Conservation (phyloP, 2,888 invertebrate species). For the Caradrina clavipalpis region DNA sequence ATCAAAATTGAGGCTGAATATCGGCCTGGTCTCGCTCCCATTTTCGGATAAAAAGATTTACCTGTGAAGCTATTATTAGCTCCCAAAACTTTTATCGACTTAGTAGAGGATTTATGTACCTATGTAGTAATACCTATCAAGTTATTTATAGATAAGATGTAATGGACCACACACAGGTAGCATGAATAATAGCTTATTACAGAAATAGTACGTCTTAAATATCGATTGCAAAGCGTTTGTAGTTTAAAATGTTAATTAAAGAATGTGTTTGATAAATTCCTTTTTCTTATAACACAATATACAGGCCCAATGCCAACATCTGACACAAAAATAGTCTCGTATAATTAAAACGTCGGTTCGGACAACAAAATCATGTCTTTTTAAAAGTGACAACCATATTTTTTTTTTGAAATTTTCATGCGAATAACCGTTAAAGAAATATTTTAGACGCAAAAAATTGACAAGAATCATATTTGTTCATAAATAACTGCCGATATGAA, state of each 20-base stretch:
- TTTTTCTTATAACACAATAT: slow-evolving; percentile 63
- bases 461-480: slow-evolving; percentile 31
- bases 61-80: slow-evolving; percentile 44
- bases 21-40: not conserved
- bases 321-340: slow-evolving; percentile 43
- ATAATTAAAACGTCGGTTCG: slow-evolving; percentile 56
- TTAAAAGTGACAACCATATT: slow-evolving; percentile 19
- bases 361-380: slow-evolving; percentile 30
- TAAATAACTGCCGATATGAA: slow-evolving; percentile 35
- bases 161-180: slow-evolving; percentile 56
- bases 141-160: slow-evolving; percentile 28
- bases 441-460: slow-evolving; percentile 27
- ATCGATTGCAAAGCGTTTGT: slow-evolving; percentile 59
- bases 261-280: slow-evolving; percentile 65
- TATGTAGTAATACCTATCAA: slow-evolving; percentile 6
- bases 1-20: slow-evolving; percentile 10
- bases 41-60: slow-evolving; percentile 23
- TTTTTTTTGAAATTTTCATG: slow-evolving; percentile 25
- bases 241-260: slow-evolving; percentile 65
- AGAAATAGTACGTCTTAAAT: slow-evolving; percentile 39
- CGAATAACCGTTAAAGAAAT: slow-evolving; percentile 27
- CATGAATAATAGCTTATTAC: slow-evolving; percentile 35
- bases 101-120: slow-evolving; percentile 34
- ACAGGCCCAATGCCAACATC: slow-evolving; percentile 52
- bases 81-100: slow-evolving; percentile 40